Percentiles rank a stretch among this genome's conserved stretches.
Conservation (phyloP, 2,888 invertebrate species). For the Blastobasis lacticolella region DNA sequence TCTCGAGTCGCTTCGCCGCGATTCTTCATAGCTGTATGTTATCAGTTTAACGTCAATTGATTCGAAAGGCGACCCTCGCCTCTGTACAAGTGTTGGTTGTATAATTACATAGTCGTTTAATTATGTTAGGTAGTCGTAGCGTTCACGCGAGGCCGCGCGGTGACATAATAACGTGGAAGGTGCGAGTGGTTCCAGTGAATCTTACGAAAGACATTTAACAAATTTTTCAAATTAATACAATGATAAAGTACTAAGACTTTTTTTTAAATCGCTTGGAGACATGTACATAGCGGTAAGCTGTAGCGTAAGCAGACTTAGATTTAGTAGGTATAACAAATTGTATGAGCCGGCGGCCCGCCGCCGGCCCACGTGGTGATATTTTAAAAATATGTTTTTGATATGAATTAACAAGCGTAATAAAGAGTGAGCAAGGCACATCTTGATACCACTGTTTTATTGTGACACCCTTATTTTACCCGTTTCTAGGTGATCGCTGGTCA, state of each 20-base stretch:
- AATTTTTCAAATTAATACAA: slow-evolving; percentile 72
- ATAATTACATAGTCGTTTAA: slow-evolving; percentile 44
- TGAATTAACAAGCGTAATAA: slow-evolving; percentile 72
- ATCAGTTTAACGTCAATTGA: slow-evolving; percentile 58
- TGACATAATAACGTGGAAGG: slow-evolving; percentile 44
- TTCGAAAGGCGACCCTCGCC: slow-evolving; percentile 38
- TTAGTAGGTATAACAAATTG: slow-evolving; percentile 74
- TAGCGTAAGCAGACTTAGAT: slow-evolving; percentile 67
- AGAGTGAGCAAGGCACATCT: slow-evolving; percentile 73
- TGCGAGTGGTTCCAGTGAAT: slow-evolving; percentile 67
- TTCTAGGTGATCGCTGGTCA: too few species aligned
- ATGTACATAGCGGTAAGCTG: slow-evolving; percentile 68
- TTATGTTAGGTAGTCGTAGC: slow-evolving; percentile 22
- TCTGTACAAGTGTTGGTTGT: slow-evolving; percentile 52
- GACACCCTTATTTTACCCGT: too few species aligned
- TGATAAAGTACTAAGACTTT: slow-evolving; percentile 69
- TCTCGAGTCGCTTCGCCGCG: slow-evolving; percentile 46
- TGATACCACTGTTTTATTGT: slow-evolving; percentile 53
- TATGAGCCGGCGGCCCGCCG: slow-evolving; percentile 26
- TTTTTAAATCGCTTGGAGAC: slow-evolving; percentile 69
- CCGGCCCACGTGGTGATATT: background rate
- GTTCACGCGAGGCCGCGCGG: slow-evolving; percentile 15
- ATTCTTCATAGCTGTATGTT: slow-evolving; percentile 59
- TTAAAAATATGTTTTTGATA: slow-evolving; percentile 28
- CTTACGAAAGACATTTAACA: slow-evolving; percentile 71